A percentile compares a stretch with the other conserved stretches of the same genome.
phyloP scores from a whole-genome alignment of 2,797 vertebrate species.

The Thaleichthys pacificus region DNA sequence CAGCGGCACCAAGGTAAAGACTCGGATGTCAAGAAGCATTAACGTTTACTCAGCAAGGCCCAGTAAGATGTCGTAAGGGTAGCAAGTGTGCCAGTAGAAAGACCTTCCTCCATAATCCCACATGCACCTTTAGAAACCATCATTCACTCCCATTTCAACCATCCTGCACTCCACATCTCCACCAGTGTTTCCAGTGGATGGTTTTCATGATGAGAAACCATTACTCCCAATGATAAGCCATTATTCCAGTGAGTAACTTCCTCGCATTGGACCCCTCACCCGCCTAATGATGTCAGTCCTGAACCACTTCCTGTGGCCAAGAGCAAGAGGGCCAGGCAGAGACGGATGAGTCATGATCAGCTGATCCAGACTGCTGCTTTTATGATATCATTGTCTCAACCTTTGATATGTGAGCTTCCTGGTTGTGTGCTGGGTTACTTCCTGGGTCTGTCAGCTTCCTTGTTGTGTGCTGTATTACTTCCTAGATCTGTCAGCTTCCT shows the following conservation, averaged over 20 bases:
- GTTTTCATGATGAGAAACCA: slow-evolving; percentile 29
- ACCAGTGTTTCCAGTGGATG: slow-evolving; percentile 51
- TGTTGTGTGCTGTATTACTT: too few relatives aligned
- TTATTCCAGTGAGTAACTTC: neutral
- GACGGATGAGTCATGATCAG: slow-evolving; percentile 50
- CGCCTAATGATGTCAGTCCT: slow-evolving; percentile 36
- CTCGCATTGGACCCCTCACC: slow-evolving; percentile 24
- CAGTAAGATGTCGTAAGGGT: too few relatives aligned
- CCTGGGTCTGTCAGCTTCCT: too few relatives aligned
- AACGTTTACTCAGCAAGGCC: too few relatives aligned
- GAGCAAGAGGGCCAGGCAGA: slow-evolving; percentile 28
- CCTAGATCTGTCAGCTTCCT: too few relatives aligned
- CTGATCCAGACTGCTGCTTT: slow-evolving; percentile 46
- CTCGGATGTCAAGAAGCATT: too few relatives aligned
- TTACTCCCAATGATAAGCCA: neutral
- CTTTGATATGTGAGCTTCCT: neutral
- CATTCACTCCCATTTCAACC: slow-evolving; percentile 27
- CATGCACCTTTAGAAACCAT: neutral
- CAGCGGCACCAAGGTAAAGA: too few relatives aligned
- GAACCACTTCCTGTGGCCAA: slow-evolving; percentile 24
- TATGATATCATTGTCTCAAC: neutral
- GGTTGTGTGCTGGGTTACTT: too few relatives aligned
- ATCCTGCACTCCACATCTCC: slow-evolving; percentile 31
- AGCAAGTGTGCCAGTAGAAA: too few relatives aligned
- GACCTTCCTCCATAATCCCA: too few relatives aligned